A percentile compares a stretch with the other conserved stretches of the same genome.
phyloP scores from a whole-genome alignment of 2,113 vertebrate species.

The Noctilio leporinus region DNA sequence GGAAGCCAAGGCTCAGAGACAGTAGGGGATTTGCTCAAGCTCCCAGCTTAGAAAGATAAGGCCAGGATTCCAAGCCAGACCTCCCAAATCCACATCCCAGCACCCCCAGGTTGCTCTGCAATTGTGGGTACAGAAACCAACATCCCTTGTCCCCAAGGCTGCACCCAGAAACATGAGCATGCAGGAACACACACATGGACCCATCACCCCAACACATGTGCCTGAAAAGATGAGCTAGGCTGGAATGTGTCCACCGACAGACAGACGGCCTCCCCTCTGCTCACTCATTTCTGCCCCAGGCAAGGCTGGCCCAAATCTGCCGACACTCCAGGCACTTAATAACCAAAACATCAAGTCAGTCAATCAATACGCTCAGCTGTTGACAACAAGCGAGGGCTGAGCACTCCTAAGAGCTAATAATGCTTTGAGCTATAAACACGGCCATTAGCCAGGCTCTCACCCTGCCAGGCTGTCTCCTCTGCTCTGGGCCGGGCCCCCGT shows the following conservation, averaged over 20 bases:
- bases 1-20: constrained; percentile 24
- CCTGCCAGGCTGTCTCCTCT: constrained; percentile 33
- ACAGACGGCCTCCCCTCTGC: not conserved
- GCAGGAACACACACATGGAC: not conserved
- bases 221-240: not conserved
- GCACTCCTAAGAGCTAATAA: constrained; percentile 72
- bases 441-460: constrained; percentile 63
- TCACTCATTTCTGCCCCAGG: not conserved
- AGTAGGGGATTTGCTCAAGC: not conserved
- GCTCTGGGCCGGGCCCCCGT: not conserved
- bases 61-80: constrained; percentile 15
- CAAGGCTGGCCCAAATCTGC: constrained; percentile 56
- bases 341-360: constrained; percentile 72
- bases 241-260: not conserved
- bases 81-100: constrained; percentile 21
- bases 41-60: constrained; percentile 34
- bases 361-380: constrained; percentile 73
- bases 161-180: not conserved
- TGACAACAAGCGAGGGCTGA: constrained; percentile 57
- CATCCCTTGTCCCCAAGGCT: not conserved
- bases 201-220: not conserved
- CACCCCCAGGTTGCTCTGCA: not conserved
- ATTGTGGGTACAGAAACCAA: not conserved
- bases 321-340: constrained; percentile 65
- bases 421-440: constrained; percentile 71